Conservation (phyloP, 2,797 vertebrate genomes). For the Poecilia gillii region DNA sequence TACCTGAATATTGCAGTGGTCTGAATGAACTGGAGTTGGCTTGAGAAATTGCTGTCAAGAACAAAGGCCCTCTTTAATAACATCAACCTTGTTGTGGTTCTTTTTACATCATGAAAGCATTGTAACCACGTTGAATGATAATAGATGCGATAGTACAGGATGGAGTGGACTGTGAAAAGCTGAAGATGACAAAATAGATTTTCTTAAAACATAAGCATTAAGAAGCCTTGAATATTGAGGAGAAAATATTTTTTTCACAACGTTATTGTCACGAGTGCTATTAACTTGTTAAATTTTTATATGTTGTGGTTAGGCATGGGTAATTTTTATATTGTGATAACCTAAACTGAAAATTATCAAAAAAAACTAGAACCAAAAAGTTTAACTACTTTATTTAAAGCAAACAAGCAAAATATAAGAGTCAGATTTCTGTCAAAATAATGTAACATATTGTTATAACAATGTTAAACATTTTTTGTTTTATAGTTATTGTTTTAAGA, state of each 20-base stretch:
- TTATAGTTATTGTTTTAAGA: not conserved
- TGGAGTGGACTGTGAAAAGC: slow-evolving; percentile 27
- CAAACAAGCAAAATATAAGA: not conserved
- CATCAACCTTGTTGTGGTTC: slow-evolving; percentile 43
- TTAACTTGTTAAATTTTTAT: not conserved
- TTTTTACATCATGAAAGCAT: slow-evolving; percentile 51
- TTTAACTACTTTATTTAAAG: not conserved
- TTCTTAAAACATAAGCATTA: slow-evolving; percentile 4
- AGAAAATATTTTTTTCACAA: not conserved
- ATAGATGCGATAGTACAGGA: slow-evolving; percentile 24
- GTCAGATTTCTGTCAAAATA: not conserved
- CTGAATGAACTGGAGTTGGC: slow-evolving; percentile 72
- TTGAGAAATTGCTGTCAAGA: slow-evolving; percentile 70
- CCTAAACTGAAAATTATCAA: not conserved
- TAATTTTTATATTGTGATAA: not conserved
- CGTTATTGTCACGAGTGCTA: not conserved
- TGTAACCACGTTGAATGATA: slow-evolving; percentile 43
- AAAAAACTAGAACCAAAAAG: not conserved
- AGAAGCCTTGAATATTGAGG: slow-evolving; percentile 7
- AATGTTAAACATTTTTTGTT: not conserved
- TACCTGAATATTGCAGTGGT: slow-evolving; percentile 64
- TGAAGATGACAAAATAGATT: slow-evolving; percentile 17
- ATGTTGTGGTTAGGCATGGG: not conserved
- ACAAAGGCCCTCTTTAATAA: slow-evolving; percentile 73
- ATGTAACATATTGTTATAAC: not conserved